Evolutionary conservation across 2,113 vertebrate genomes (phyloP).

Genomic region (Prochilodus magdalenae): DNA sequence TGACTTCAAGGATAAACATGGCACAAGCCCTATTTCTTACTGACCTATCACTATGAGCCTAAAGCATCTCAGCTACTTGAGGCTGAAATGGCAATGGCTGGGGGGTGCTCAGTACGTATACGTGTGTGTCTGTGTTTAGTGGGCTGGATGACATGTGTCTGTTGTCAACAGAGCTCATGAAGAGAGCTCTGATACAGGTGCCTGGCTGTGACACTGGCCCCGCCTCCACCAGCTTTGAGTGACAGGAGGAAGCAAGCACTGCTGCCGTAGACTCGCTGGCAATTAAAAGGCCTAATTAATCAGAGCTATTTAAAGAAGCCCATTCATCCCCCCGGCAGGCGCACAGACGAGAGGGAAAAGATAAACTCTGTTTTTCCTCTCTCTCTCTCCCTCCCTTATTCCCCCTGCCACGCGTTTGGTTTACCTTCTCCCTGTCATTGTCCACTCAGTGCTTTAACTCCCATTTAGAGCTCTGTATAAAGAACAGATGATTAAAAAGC

Average conservation of each 20-base stretch:
- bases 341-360: constrained; percentile 54
- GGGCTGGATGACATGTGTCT: background rate
- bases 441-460: background rate
- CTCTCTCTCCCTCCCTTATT: constrained; percentile 24
- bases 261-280: constrained; percentile 63
- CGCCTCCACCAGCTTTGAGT: constrained; percentile 48
- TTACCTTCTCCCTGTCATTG: constrained; percentile 14
- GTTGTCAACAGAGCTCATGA: constrained; percentile 32
- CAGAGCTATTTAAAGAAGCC: constrained; percentile 77
- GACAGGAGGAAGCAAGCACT: constrained; percentile 39
- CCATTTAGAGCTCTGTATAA: background rate
- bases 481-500: background rate
- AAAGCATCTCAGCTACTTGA: constrained; percentile 25
- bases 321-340: constrained; percentile 69
- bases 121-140: constrained; percentile 20
- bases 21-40: background rate
- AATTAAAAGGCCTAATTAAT: constrained; percentile 79
- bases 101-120: too few species aligned
- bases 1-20: background rate
- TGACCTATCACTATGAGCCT: background rate
- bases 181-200: constrained; percentile 51
- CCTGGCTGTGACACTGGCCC: constrained; percentile 62
- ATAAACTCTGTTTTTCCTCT: constrained; percentile 61
- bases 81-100: constrained; percentile 43
- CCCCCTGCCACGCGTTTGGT: constrained; percentile 48